Evolutionary conservation across 1,140 invertebrate genomes (phyloP), one percentile per base, ranked within the genome.

Genomic region (Bombus cullumanus): DNA sequence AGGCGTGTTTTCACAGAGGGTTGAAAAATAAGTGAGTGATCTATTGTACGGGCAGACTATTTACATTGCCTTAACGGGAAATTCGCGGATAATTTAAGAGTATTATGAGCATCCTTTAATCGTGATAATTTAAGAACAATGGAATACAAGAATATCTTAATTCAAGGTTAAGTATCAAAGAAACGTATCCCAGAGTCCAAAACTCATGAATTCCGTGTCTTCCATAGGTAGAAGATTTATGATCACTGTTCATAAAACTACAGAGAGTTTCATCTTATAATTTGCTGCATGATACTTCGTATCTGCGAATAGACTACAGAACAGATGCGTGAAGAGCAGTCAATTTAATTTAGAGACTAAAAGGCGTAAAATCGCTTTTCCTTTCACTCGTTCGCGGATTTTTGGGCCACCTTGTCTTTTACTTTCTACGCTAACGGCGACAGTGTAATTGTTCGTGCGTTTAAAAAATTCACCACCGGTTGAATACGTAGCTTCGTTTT

Each of bases 361-460:
- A 78, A 66, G 37, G 13, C 41, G 13, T 22, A 18, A 15, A 22
- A n/a, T 43, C 37, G 34, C 66, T 53, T 80, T 71, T 80, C 78
- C 78, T 80, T 80, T 80, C 78, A 80, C 66, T 25, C 34, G 34
- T 39, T 25, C 43, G 18, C 43, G 43, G 34, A 80, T 80, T 80
- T 80, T 37, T 34, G 66, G 43, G 64, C 25, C 41, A 34, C 28
- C 6, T 22, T 47, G 43, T 43, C 78, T 39, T 47, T 69, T 47
- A 71, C 66, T 71, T 71, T 69, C 78, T 71, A 80, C 78, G 64
- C 66, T 80, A 28, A 34, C 41, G 77, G 77, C 77, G 77, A 79
- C 62, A 28, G 41, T 68, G 41, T 79, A 79, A 79, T 79, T 68
- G 77, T 79, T 68, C 62, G 31, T 1, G 12, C n/a, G 62, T 68